phyloP scores from a whole-genome alignment of 2,797 vertebrate genomes.

The Pangasius djambal region DNA sequence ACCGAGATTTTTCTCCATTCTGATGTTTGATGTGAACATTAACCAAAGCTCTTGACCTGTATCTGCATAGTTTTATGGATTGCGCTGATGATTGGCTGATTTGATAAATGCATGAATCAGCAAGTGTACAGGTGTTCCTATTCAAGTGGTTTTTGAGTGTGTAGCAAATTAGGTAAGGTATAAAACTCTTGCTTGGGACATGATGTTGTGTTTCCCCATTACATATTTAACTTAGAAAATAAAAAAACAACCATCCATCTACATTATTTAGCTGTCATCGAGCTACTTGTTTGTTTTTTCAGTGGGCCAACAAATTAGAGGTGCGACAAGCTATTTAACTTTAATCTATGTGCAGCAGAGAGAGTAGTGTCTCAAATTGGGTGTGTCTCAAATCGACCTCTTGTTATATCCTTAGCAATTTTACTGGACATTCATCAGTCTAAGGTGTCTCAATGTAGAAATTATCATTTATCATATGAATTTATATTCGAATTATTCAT shows the following conservation, averaged over 20 bases:
- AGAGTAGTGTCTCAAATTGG: neutral
- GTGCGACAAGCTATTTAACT: neutral
- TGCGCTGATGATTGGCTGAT: too few relatives aligned
- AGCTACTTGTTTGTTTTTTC: neutral
- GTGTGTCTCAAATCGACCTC: neutral
- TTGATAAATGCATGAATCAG: too few relatives aligned
- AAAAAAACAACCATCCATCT: neutral
- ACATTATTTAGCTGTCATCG: neutral
- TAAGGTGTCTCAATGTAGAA: neutral
- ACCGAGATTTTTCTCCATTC: neutral
- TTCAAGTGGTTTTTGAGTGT: neutral
- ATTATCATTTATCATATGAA: too few relatives aligned
- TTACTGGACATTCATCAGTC: neutral
- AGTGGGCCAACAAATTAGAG: conserved; percentile 6
- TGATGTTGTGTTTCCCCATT: neutral
- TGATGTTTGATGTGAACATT: neutral
- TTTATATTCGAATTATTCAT: neutral
- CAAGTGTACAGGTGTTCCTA: neutral
- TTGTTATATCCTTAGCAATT: neutral
- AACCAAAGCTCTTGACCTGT: neutral
- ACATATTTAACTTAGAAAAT: neutral
- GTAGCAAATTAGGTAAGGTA: neutral
- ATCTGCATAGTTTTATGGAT: neutral
- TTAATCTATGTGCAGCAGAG: neutral
- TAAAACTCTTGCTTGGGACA: neutral